Evolutionary conservation across 2,113 vertebrate genomes (phyloP).

Genomic region (Psilopogon haemacephalus): DNA sequence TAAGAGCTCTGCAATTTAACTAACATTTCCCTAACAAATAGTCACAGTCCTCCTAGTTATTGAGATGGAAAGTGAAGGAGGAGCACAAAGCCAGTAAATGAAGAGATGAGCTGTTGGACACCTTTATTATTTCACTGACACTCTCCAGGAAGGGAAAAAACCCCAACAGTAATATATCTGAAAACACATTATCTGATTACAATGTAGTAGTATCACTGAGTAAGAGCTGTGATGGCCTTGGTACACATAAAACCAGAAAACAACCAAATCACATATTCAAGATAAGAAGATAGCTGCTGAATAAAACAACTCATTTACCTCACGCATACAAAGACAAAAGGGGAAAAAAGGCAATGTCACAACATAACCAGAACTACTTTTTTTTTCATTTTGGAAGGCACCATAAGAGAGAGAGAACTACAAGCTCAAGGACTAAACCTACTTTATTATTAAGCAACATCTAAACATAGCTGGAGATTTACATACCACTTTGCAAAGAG

Average conservation of each 20-base stretch:
- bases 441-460: not conserved
- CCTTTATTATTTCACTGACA: constrained; percentile 39
- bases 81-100: not conserved
- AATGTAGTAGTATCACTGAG: not conserved
- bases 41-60: not conserved
- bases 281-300: constrained; percentile 17
- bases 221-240: constrained; percentile 43
- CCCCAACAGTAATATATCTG: not conserved
- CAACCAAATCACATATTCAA: constrained; percentile 28
- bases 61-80: constrained; percentile 47
- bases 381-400: not conserved
- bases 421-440: not conserved
- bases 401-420: not conserved
- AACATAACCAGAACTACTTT: not conserved
- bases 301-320: constrained; percentile 33
- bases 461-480: not conserved
- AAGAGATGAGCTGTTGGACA: constrained; percentile 28
- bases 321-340: not conserved
- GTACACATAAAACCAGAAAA: constrained; percentile 30
- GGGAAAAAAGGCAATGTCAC: not conserved
- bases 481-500: not conserved
- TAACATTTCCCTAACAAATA: constrained; percentile 19
- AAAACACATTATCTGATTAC: constrained; percentile 44
- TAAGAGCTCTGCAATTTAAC: constrained; percentile 28
- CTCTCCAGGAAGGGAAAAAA: not conserved